Evolutionary conservation across 2,888 invertebrate species (phyloP).

Genomic region (Melanotus villosus): DNA sequence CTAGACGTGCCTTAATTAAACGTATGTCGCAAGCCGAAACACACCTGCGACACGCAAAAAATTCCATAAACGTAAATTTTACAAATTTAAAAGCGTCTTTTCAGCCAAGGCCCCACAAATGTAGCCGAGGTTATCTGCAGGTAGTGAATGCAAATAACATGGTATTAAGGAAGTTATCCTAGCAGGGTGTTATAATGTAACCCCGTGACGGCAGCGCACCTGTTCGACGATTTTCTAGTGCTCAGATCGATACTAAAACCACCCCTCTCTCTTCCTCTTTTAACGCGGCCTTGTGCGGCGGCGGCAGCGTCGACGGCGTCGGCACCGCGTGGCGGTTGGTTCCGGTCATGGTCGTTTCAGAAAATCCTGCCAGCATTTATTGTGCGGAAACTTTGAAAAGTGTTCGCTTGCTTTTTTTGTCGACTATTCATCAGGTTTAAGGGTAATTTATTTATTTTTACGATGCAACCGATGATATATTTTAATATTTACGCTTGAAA

Average conservation of each 20-base stretch:
- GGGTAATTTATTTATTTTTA: not conserved
- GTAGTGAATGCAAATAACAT: conserved; percentile 26
- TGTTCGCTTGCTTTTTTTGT: not conserved
- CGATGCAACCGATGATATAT: no score
- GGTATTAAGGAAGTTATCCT: conserved; percentile 15
- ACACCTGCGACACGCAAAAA: not conserved
- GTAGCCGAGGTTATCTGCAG: conserved; percentile 3
- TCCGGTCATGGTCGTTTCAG: conserved; percentile 23
- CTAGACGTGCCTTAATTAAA: no score
- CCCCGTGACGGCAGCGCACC: conserved; percentile 26
- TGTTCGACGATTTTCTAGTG: conserved; percentile 22
- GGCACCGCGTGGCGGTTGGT: conserved; percentile 13
- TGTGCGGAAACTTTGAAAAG: not conserved
- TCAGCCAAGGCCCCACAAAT: conserved; percentile 1
- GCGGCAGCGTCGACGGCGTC: conserved; percentile 22
- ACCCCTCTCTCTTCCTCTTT: conserved; percentile 1
- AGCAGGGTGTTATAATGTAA: conserved; percentile 22
- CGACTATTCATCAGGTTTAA: not conserved
- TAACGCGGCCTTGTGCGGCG: conserved; percentile 27
- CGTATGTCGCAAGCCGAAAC: no score
- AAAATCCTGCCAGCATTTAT: not conserved
- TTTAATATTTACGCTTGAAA: no score
- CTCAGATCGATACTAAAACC: conserved; percentile 23
- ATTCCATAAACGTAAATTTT: not conserved
- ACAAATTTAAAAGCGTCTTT: not conserved